phyloP scores from a whole-genome alignment of 2,113 vertebrate genomes.

The Psophia crepitans region DNA sequence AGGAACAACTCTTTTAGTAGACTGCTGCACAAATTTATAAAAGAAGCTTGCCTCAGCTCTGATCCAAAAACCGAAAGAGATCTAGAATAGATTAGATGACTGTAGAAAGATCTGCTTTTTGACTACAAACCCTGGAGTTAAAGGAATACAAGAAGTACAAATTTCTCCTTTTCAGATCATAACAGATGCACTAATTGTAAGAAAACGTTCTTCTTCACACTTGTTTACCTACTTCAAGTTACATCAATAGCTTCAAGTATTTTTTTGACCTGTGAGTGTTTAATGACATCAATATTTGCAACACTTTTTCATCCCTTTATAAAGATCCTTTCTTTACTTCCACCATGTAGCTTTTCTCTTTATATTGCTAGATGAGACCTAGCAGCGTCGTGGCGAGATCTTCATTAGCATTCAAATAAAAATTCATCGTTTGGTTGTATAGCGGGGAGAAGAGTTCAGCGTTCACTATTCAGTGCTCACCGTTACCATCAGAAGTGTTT shows the following conservation, averaged over 20 bases:
- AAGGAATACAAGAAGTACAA: background rate
- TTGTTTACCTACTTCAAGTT: conserved; percentile 41
- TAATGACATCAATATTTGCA: conserved; percentile 30
- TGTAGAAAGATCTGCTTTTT: background rate
- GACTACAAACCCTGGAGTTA: background rate
- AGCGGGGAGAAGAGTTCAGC: background rate
- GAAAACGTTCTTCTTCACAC: background rate
- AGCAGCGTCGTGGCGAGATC: conserved; percentile 2
- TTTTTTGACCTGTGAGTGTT: conserved; percentile 32
- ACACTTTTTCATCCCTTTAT: background rate
- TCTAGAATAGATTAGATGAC: conserved; percentile 1
- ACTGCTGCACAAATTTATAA: conserved; percentile 53
- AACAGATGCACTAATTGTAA: background rate
- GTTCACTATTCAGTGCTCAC: background rate
- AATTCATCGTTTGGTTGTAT: conserved; percentile 15
- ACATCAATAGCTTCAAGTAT: background rate
- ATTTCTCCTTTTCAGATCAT: background rate
- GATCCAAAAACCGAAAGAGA: conserved; percentile 14
- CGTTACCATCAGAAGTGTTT: conserved; percentile 16
- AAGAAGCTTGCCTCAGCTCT: conserved; percentile 53
- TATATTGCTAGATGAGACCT: background rate
- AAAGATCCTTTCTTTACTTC: background rate
- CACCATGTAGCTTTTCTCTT: background rate
- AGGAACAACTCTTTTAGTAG: conserved; percentile 37
- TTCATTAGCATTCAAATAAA: conserved; percentile 58